A percentile compares a stretch with the other conserved stretches of the same genome.
Conservation (phyloP, 64 coral and sea anemone genomes). For the Exaiptasia diaphana region DNA sequence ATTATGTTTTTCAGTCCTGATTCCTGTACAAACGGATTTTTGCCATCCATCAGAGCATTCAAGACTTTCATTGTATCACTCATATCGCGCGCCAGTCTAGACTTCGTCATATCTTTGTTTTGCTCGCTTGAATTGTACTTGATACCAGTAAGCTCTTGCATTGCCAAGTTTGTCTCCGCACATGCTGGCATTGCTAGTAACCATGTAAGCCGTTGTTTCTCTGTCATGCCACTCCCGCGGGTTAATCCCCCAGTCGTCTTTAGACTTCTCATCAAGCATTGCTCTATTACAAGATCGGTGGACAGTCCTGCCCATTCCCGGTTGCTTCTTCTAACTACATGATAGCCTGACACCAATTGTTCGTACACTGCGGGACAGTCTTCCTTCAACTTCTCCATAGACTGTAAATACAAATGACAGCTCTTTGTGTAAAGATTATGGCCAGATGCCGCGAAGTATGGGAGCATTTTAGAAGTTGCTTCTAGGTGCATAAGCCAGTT, state of each 20-base stretch:
- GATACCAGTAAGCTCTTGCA: conserved; percentile 31
- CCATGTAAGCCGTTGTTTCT: conserved; percentile 20
- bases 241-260: conserved; percentile 13
- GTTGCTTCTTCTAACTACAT: conserved; percentile 12
- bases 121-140: conserved; percentile 46
- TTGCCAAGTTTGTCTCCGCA: conserved; percentile 5
- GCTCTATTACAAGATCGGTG: conserved; percentile 18
- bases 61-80: background rate
- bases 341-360: background rate
- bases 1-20: conserved; percentile 14
- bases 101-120: conserved; percentile 42
- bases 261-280: conserved; percentile 36
- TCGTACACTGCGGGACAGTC: background rate
- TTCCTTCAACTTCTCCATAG: background rate
- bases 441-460: conserved; percentile 3
- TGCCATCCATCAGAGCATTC: background rate
- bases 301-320: background rate
- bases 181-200: conserved; percentile 18
- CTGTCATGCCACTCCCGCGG: background rate
- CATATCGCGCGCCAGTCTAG: conserved; percentile 14
- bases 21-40: background rate
- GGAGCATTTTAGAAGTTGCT: background rate
- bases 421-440: conserved; percentile 16
- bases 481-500: conserved; percentile 6
- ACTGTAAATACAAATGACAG: conserved; percentile 1